phyloP scores from a whole-genome alignment of 2,113 vertebrate species.

The Clinocottus analis region DNA sequence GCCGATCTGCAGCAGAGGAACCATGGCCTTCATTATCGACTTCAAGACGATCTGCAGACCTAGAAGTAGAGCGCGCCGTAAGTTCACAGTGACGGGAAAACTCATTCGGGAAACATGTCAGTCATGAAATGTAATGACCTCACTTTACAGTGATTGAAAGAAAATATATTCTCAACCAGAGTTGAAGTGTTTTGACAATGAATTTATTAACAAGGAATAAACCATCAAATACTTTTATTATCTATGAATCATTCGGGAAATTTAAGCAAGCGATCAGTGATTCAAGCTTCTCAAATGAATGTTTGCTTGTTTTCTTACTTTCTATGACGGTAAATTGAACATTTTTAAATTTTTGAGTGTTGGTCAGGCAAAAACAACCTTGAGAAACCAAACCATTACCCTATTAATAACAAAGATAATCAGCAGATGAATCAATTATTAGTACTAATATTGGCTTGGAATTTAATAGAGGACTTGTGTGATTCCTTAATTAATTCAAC shows the following conservation, averaged over 20 bases:
- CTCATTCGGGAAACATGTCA: not conserved
- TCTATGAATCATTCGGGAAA: not conserved
- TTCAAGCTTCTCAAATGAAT: not conserved
- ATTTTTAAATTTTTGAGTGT: not conserved
- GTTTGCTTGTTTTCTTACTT: not conserved
- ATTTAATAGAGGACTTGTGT: not conserved
- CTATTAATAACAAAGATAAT: not conserved
- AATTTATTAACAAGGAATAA: not conserved
- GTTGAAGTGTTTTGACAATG: not conserved
- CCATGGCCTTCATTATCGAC: conserved; percentile 99
- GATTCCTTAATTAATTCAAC: not conserved
- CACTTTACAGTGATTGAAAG: not conserved
- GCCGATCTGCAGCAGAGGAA: conserved; percentile 97
- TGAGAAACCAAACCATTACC: not conserved
- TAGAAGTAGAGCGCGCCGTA: conserved; percentile 66
- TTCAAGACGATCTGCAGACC: conserved; percentile 98
- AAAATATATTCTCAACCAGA: not conserved
- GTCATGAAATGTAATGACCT: not conserved
- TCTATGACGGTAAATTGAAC: not conserved
- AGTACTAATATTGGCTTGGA: not conserved
- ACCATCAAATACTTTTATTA: not conserved
- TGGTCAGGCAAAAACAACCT: not conserved
- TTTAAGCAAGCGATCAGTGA: not conserved
- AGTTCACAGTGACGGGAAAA: conserved; percentile 18
- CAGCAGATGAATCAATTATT: not conserved